Evolutionary conservation across 1,140 invertebrate genomes (phyloP), one percentile per base, ranked within the genome.

Genomic region (Prorops nasuta): DNA sequence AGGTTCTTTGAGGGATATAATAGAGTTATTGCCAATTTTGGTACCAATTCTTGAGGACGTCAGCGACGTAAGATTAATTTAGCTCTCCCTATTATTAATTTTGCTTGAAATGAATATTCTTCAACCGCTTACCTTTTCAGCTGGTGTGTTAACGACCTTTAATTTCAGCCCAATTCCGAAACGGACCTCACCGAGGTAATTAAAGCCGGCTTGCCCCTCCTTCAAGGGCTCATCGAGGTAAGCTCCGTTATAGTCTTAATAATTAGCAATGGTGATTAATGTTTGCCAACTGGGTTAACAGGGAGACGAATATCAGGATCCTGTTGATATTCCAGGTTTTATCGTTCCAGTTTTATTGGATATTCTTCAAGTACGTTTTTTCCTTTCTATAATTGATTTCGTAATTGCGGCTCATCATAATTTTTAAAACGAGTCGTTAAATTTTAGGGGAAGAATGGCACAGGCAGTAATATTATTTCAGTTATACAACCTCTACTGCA

Each of bases 31-130:
- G 31, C 70, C 70, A 7, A 32, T 77, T 3, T 39, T 64, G 18
- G 58, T 65, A 1, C 75, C 75, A 0, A 63, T 76, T 45, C 49
- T 77, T 3, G 71, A 76, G 47, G 75, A 76, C 44, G 60, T 77
- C 3, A 76, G 72, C 52, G 66, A 76, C 38, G 75, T 77, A 69
- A 69, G 63, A 54, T 28, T 45, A 6, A 28, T 41, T 22, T 3
- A 15, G n/a, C 22, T 22, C 7, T 18, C n/a, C n/a, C 21, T n/a
- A 3, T 44, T 32, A 31, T 44, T 15, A 8, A 1, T 21, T 21
- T 10, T 9, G 4, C 6, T 35, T 14, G 8, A 24, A 22, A 9
- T 47, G n/a, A 21, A 37, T 17, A 19, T 7, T 22, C 1, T 16
- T 18, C 20, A 45, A 32, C 19, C n/a, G 36, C n/a, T 48, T 36